phyloP scores from a whole-genome alignment of 2,888 invertebrate genomes.

The Neria commutata region DNA sequence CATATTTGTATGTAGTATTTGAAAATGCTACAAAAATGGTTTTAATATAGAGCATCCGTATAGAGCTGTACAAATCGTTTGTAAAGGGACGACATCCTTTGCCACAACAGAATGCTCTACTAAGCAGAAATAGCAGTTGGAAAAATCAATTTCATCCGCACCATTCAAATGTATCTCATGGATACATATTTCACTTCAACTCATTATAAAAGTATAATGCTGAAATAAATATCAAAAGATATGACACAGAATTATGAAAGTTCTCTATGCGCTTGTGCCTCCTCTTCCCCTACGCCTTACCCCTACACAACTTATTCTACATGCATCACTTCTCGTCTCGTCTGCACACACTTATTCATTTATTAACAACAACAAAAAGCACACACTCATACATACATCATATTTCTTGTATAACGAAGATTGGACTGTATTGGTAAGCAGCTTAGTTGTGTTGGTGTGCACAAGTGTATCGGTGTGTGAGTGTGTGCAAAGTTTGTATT shows the following conservation, averaged over 20 bases:
- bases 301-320: not conserved
- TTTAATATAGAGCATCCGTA: too few species aligned
- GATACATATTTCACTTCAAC: not conserved
- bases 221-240: not conserved
- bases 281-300: not conserved
- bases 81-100: too few species aligned
- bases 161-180: conserved; percentile 4
- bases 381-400: not conserved
- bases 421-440: conserved; percentile 15
- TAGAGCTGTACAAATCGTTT: too few species aligned
- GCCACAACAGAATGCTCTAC: too few species aligned
- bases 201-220: not conserved
- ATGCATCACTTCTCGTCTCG: not conserved
- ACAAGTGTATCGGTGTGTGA: conserved; percentile 29
- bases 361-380: not conserved
- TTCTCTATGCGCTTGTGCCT: not conserved
- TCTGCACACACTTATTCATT: not conserved
- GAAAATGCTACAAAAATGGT: too few species aligned
- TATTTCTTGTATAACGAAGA: not conserved
- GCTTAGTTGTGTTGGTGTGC: conserved; percentile 12
- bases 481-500: conserved; percentile 13
- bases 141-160: conserved; percentile 14
- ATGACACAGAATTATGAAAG: not conserved
- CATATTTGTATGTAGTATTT: too few species aligned
- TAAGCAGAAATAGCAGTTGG: too few species aligned